phyloP scores from a whole-genome alignment of 1,140 invertebrate genomes.

The Atta cephalotes region DNA sequence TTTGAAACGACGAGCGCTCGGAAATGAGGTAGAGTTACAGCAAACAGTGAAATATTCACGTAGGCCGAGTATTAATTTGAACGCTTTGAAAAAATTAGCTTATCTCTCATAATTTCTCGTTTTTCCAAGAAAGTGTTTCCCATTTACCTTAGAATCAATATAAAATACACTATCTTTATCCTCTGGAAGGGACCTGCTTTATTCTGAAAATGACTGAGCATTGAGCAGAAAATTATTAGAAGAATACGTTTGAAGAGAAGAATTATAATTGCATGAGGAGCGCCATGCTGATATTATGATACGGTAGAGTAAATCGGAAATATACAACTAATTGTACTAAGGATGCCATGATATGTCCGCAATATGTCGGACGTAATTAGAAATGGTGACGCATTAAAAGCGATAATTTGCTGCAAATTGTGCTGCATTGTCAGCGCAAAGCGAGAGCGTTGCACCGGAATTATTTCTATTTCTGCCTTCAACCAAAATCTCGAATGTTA shows the following conservation, averaged over 20 bases:
- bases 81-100: slow-evolving; percentile 30
- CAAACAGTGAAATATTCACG: slow-evolving; percentile 46
- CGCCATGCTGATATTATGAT: slow-evolving; percentile 38
- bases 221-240: slow-evolving; percentile 55
- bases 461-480: slow-evolving; percentile 19
- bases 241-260: slow-evolving; percentile 42
- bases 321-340: slow-evolving; percentile 56
- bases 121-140: slow-evolving; percentile 21
- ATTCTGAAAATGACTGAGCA: background rate
- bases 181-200: slow-evolving; percentile 6
- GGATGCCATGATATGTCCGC: slow-evolving; percentile 4
- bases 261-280: slow-evolving; percentile 14
- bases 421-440: slow-evolving; percentile 22
- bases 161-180: slow-evolving; percentile 7
- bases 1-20: background rate
- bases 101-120: slow-evolving; percentile 25
- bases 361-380: slow-evolving; percentile 30
- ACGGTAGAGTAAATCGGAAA: slow-evolving; percentile 30
- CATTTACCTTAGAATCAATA: background rate
- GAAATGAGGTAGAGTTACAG: background rate
- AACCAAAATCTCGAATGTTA: background rate
- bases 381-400: slow-evolving; percentile 31
- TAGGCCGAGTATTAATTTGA: slow-evolving; percentile 20
- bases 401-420: slow-evolving; percentile 42
- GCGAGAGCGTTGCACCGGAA: slow-evolving; percentile 4